Evolutionary conservation across 1,140 invertebrate genomes (phyloP), one percentile per base, ranked within the genome.

Genomic region (Anastatus disparis): DNA sequence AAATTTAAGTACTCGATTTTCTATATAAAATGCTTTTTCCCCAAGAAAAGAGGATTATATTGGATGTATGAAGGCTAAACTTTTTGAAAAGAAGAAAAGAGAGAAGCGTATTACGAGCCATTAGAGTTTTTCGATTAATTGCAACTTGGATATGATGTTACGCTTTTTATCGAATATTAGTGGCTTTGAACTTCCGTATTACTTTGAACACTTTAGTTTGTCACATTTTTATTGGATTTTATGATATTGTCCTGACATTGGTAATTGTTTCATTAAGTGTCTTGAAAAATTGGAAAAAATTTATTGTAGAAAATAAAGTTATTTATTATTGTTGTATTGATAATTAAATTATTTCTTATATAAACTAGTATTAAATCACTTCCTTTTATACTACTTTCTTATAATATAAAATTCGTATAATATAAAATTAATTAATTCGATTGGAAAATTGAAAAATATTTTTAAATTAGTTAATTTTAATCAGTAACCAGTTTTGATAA

Each of bases 51-150:
- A 42, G 35, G 40, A 40, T 53, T 42, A 61, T 46, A 58, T 17
- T 2, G 61, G 12, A 3, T 0, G 3, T 29, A 4, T 10, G 24
- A 27, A 63, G 44, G 61, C 13, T 4, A 48, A 40, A 52, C 29
- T 64, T 64, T 64, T 64, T 64, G 46, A 64, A 20, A 12, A 31
- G 53, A 53, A 29, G 10, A 8, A 31, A 27, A 13, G 40, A n/a
- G n/a, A n/a, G 52, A 56, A 66, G 56, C 38, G 50, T 56, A 66
- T 56, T 66, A 66, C 42, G 22, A 40, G 6, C 53, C 64, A 66
- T 66, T 66, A n/a, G n/a, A 56, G 52, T 27, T n/a, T 24, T 52
- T 13, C 52, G 53, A 56, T 66, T 66, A 66, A 66, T 66, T 58
- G 40, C 38, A 17, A 48, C 64, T 55, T 17, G 26, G 64, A 56